Conservation (phyloP, 2,797 vertebrate species). For the Ctenopoma kingsleyae region DNA sequence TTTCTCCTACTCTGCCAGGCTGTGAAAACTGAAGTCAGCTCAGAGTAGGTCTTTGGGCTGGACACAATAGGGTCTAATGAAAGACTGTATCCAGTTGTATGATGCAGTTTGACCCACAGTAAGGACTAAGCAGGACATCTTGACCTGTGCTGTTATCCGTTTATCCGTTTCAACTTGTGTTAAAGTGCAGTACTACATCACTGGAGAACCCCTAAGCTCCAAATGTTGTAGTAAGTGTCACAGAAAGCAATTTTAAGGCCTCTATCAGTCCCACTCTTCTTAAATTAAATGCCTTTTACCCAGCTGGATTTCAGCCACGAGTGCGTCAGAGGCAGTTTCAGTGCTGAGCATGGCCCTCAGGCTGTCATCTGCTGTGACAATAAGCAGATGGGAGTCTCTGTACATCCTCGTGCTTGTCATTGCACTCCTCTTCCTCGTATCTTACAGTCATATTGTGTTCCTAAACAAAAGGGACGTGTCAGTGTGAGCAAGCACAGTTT, state of each 20-base stretch:
- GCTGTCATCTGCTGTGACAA: constrained; percentile 54
- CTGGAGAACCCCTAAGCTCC: background rate
- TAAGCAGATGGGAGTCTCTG: constrained; percentile 61
- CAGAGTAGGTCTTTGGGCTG: too few relatives aligned
- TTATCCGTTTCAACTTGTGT: background rate
- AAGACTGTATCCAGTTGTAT: background rate
- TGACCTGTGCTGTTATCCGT: background rate
- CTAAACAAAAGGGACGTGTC: constrained; percentile 51
- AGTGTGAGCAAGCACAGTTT: constrained; percentile 38
- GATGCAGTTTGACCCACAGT: background rate
- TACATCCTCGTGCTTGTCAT: constrained; percentile 29
- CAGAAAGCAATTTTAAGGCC: background rate
- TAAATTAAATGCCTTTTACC: constrained; percentile 21
- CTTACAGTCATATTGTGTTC: constrained; percentile 29
- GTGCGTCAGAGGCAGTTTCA: constrained; percentile 26
- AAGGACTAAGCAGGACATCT: background rate
- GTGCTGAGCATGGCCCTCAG: constrained; percentile 27
- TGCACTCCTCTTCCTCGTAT: constrained; percentile 23
- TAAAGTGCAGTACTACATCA: background rate
- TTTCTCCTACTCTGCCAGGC: too few relatives aligned
- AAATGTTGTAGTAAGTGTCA: constrained; percentile 30
- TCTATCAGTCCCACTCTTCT: constrained; percentile 2
- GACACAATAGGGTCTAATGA: background rate
- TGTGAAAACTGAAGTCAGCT: too few relatives aligned
- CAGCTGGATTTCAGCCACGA: constrained; percentile 29